A percentile compares a stretch with the other conserved stretches of the same genome.
Evolutionary conservation across 2,113 vertebrate species (phyloP).

Genomic region (Oriolus oriolus): DNA sequence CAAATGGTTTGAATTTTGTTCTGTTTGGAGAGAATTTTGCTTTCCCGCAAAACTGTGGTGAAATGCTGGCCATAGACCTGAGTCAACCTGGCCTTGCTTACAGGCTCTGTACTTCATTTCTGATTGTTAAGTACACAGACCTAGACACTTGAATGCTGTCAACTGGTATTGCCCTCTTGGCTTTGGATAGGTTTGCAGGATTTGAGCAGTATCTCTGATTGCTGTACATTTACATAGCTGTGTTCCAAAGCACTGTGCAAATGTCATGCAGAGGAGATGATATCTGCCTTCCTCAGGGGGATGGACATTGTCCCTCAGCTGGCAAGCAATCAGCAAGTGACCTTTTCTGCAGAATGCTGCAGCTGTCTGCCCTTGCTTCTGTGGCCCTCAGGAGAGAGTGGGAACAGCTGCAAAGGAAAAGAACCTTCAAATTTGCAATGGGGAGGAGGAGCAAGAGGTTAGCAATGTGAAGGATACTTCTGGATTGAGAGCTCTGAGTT

Average conservation of each 20-base stretch:
- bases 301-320: neutral
- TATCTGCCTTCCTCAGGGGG: neutral
- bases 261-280: neutral
- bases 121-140: neutral
- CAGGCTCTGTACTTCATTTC: neutral
- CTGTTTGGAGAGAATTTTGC: neutral
- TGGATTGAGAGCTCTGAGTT: neutral
- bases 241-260: conserved; percentile 6
- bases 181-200: neutral
- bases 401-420: neutral
- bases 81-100: neutral
- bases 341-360: conserved; percentile 11
- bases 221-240: conserved; percentile 19
- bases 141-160: neutral
- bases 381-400: neutral
- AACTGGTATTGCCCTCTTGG: neutral
- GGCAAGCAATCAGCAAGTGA: neutral
- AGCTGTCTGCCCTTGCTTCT: conserved; percentile 1
- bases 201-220: neutral
- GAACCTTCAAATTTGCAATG: neutral
- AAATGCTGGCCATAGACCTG: neutral
- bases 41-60: neutral
- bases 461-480: neutral
- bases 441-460: neutral
- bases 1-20: neutral